Conservation (phyloP, 1,140 invertebrate species). For the Leptestheria dahalacensis region DNA sequence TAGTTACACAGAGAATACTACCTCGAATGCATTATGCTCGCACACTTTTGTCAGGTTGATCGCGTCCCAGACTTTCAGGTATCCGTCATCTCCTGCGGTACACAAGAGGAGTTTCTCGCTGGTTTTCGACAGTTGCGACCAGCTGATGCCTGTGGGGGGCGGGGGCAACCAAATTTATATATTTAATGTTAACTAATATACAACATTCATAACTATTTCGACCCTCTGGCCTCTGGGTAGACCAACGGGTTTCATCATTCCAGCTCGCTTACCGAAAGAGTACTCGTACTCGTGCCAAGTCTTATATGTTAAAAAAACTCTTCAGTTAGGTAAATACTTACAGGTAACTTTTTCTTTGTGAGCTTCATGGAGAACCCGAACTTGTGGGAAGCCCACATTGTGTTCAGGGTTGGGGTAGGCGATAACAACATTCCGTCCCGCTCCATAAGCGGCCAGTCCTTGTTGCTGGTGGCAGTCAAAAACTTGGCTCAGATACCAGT, state of each 20-base stretch:
- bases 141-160: background rate
- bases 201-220: too few relatives aligned
- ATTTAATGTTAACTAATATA: too few relatives aligned
- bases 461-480: slow-evolving; percentile 2
- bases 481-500: slow-evolving; percentile 11
- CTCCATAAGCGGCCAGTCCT: slow-evolving; percentile 6
- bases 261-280: too few relatives aligned
- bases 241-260: too few relatives aligned
- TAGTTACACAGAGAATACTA: background rate
- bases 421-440: slow-evolving; percentile 2
- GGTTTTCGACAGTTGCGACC: background rate
- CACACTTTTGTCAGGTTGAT: background rate
- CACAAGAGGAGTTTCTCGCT: background rate
- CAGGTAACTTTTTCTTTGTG: slow-evolving; percentile 11
- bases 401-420: background rate
- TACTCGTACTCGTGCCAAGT: too few relatives aligned
- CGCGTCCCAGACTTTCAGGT: background rate
- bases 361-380: slow-evolving; percentile 1
- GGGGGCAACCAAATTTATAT: too few relatives aligned
- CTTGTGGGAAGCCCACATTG: background rate
- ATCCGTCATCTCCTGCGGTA: background rate
- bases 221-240: too few relatives aligned
- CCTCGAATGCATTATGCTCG: slow-evolving; percentile 2
- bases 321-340: too few relatives aligned
- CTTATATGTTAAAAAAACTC: too few relatives aligned